Evolutionary conservation across 2,888 invertebrate genomes (phyloP), one percentile per base, ranked within the genome.

Genomic region (Leptopilina myrica): DNA sequence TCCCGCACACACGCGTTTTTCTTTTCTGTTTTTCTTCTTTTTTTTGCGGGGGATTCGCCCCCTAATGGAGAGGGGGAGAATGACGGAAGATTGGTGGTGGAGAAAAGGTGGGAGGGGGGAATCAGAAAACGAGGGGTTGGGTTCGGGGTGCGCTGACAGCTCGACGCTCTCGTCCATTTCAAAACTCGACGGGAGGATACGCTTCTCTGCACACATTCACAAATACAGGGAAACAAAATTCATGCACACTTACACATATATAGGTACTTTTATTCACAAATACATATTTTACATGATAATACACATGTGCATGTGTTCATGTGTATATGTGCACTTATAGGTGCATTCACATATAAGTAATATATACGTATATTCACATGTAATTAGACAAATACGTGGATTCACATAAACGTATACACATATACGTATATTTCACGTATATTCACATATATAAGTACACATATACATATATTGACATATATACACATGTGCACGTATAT

Each of bases 141-240:
- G 88, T 89, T 49, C 87, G 83, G 84, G 91, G 90, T 91, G 91
- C 90, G 91, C 91, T 91, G 91, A 91, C 91, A 91, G 91, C 84
- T 84, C 84, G 82, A 84, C 82, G 78, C 83, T 82, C 80, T 82
- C 84, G 84, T 80, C 82, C 81, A 77, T 79, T 82, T 81, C 77
- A 79, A 81, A 43, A 80, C 85, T 87, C 88, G 87, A 89, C 89
- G 89, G 90, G 91, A 91, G 91, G 91, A 90, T 91, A 91, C 91
- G 91, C 88, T 88, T 90, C 89, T 89, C 87, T 89, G 91, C 90
- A 90, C 91, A 90, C 91, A 90, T 89, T 88, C 90, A 62, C 62
- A 15, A 62, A 62, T 20, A 62, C 62, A 62, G 7, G 12, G 62
- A 11, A 62, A 40, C 40, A 40, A n/a, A 33, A 65, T 53, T 76